A percentile compares a stretch with the other conserved stretches of the same genome.
Evolutionary conservation across 2,113 vertebrate species (phyloP).

Genomic region (Danio rerio): GRCz12tu NC_133180.1:28302501-28303000

Average conservation of each 20-base stretch:
- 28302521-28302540: neutral
- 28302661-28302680: conserved; percentile 20
- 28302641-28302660: conserved; percentile 4
- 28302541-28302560: conserved; percentile 21
- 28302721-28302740: neutral
- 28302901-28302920: no score
- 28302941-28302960: no score
- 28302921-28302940: no score
- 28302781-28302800: neutral
- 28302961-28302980: no score
- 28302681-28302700: conserved; percentile 15
- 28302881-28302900: no score
- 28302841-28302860: neutral
- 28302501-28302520: neutral
- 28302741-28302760: neutral
- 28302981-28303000: no score
- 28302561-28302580: conserved; percentile 25
- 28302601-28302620: conserved; percentile 17
- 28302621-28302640: conserved; percentile 27
- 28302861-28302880: neutral
- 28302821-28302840: neutral
- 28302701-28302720: neutral
- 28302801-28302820: neutral
- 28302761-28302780: neutral
- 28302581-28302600: conserved; percentile 33